Evolutionary conservation across 2,113 vertebrate genomes (phyloP).

Genomic region (Hippocampus barbouri): DNA sequence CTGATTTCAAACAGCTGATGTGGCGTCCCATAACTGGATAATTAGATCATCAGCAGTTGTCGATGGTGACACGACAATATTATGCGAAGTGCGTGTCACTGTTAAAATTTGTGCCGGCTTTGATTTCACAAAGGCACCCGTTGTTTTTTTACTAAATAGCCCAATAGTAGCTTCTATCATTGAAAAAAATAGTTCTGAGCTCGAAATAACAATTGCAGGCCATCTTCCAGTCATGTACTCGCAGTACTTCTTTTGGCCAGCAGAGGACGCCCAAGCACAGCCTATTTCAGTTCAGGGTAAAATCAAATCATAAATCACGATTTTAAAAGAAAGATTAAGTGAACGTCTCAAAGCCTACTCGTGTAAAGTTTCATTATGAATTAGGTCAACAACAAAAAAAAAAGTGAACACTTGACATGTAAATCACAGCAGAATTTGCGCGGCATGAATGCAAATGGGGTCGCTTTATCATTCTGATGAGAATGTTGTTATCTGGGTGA

Average conservation of each 20-base stretch:
- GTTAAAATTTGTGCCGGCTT: too few species aligned
- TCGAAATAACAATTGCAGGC: too few species aligned
- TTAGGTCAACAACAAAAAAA: not conserved
- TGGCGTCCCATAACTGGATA: too few species aligned
- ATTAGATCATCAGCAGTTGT: too few species aligned
- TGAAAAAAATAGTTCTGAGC: too few species aligned
- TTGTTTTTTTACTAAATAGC: too few species aligned
- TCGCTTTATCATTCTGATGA: constrained; percentile 6
- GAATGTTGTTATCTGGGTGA: not conserved
- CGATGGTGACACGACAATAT: too few species aligned
- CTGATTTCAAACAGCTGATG: too few species aligned
- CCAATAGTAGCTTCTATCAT: too few species aligned
- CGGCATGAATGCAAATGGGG: not conserved
- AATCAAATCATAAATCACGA: not conserved
- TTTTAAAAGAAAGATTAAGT: not conserved
- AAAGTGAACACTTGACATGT: constrained; percentile 3
- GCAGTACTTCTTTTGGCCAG: not conserved
- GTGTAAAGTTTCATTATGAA: not conserved
- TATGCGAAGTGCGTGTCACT: too few species aligned
- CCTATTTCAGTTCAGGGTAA: not conserved
- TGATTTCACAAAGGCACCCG: too few species aligned
- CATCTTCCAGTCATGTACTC: not conserved
- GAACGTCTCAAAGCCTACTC: not conserved
- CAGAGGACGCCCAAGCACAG: not conserved
- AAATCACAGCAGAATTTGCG: not conserved